Percentiles rank a stretch among this genome's conserved stretches.
Conservation (phyloP, 2,797 vertebrate genomes). For the Acrocephalus scirpaceus region DNA sequence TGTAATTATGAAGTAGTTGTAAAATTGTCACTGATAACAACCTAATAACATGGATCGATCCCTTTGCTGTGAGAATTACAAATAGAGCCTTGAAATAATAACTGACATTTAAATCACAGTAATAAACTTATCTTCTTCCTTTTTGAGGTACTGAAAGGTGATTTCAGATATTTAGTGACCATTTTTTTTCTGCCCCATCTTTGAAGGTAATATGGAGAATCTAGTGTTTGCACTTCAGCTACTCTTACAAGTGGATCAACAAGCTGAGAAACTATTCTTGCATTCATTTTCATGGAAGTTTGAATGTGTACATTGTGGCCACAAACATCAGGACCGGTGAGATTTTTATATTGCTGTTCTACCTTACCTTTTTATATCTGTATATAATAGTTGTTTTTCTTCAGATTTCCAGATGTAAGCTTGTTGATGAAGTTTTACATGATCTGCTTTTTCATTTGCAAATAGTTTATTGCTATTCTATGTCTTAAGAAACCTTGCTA, state of each 20-base stretch:
- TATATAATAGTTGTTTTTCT: neutral
- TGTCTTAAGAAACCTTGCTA: neutral
- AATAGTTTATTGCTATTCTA: neutral
- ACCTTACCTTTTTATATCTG: neutral
- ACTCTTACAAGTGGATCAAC: constrained; percentile 80
- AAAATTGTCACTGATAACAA: neutral
- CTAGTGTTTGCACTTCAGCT: constrained; percentile 90
- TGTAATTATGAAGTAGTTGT: neutral
- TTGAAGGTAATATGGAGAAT: constrained; percentile 84
- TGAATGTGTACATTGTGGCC: constrained; percentile 83
- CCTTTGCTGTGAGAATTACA: neutral
- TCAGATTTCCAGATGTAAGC: neutral
- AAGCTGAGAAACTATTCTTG: constrained; percentile 81
- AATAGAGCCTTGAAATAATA: neutral
- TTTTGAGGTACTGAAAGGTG: neutral
- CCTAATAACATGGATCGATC: neutral
- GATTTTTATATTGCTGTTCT: neutral
- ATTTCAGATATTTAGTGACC: neutral
- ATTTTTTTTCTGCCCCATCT: constrained; percentile 26
- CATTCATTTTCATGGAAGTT: constrained; percentile 86
- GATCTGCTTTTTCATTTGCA: neutral
- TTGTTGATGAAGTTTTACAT: neutral
- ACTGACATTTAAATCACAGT: neutral
- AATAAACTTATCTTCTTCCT: neutral
- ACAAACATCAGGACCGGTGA: constrained; percentile 80